phyloP scores from a whole-genome alignment of 2,113 vertebrate species.

The Cyanoderma ruficeps region DNA sequence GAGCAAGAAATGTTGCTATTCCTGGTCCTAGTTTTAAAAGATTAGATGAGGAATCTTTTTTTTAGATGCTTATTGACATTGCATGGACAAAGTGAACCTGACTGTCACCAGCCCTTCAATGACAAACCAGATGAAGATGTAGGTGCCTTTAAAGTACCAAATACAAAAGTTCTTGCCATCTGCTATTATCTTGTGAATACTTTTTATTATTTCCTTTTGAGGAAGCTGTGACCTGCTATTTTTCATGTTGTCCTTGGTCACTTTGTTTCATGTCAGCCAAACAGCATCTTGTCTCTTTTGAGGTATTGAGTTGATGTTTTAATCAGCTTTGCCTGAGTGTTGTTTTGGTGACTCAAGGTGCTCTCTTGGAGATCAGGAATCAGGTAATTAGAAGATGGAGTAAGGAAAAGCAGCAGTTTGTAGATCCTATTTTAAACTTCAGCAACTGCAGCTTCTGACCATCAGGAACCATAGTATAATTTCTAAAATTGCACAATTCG shows the following conservation, averaged over 20 bases:
- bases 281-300: not conserved
- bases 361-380: not conserved
- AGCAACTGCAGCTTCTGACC: not conserved
- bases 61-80: not conserved
- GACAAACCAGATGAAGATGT: not conserved
- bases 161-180: not conserved
- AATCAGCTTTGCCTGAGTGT: not conserved
- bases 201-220: not conserved
- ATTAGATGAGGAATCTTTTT: not conserved
- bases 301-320: not conserved
- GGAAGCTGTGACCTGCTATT: not conserved
- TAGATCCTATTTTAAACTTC: not conserved
- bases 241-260: not conserved
- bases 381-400: not conserved
- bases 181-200: not conserved
- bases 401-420: not conserved
- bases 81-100: not conserved
- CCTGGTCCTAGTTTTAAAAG: not conserved
- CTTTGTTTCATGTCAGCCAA: not conserved
- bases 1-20: not conserved
- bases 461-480: not conserved
- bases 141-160: not conserved
- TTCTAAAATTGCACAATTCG: not conserved
- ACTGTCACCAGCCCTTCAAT: not conserved
- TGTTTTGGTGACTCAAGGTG: not conserved